Conservation (phyloP, 2,888 invertebrate genomes). For the Caenorhabditis doughertyi region DNA sequence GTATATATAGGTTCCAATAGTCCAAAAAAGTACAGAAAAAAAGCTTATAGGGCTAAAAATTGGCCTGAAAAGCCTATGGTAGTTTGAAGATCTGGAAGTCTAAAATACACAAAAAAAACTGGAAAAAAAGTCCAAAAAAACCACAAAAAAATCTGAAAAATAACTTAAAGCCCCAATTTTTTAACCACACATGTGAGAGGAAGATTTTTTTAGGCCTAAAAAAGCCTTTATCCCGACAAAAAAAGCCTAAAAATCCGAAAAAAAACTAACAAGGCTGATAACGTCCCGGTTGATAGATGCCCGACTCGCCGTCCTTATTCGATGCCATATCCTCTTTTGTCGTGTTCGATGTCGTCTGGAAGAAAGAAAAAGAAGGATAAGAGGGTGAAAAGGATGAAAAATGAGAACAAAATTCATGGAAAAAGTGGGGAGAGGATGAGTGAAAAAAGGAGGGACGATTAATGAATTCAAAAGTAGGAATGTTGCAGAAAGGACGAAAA, state of each 20-base stretch:
- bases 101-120: no score
- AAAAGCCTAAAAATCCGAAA: background rate
- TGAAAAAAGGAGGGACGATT: slow-evolving; percentile 1
- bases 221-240: background rate
- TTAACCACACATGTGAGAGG: background rate
- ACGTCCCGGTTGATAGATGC: slow-evolving; percentile 61
- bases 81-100: no score
- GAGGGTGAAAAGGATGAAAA: no score
- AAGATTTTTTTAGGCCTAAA: no score
- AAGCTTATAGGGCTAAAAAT: no score
- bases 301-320: slow-evolving; percentile 52
- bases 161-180: background rate
- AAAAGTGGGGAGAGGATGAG: background rate
- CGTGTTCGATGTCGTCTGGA: background rate
- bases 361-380: background rate
- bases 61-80: no score
- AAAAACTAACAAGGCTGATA: slow-evolving; percentile 66
- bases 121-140: background rate
- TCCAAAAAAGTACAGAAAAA: no score
- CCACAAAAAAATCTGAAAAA: background rate
- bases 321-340: slow-evolving; percentile 10
- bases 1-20: no score
- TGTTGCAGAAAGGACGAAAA: background rate
- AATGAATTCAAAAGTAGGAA: background rate
- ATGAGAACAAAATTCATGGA: background rate